These are phyloP conservation scores for Eciton burchellii DNA, from an alignment of 1,140 invertebrate genomes.

Conservation along the genomic window DNA sequence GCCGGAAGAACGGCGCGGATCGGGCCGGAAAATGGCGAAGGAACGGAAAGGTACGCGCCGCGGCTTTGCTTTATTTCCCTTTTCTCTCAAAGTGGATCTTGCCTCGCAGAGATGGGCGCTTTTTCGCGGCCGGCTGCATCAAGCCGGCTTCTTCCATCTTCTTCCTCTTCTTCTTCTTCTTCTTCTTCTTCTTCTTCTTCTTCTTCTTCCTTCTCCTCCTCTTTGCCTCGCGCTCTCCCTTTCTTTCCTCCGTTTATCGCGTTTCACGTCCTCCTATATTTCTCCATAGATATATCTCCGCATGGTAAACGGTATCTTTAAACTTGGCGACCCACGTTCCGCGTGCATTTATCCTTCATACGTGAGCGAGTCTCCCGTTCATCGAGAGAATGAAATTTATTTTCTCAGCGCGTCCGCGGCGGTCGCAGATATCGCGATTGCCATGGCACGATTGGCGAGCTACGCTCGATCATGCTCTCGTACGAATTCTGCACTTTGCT, in stretches of 20 bases:
- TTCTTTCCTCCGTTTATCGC: constrained; percentile 29
- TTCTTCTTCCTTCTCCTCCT: too few relatives aligned
- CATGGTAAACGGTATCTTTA: constrained; percentile 57
- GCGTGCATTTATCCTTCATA: constrained; percentile 58
- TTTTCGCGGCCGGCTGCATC: constrained; percentile 54
- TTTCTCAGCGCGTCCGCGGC: not conserved
- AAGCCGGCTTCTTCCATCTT: constrained; percentile 35
- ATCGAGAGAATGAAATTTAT: not conserved
- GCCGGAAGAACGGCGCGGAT: constrained; percentile 18
- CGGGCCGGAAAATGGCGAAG: constrained; percentile 42
- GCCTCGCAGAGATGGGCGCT: constrained; percentile 42
- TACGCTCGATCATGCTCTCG: too few relatives aligned
- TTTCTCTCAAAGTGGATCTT: constrained; percentile 53
- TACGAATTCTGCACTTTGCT: too few relatives aligned
- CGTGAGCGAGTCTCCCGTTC: constrained; percentile 9
- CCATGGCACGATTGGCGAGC: not conserved
- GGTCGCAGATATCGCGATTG: not conserved
- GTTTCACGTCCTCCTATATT: constrained; percentile 35
- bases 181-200: too few relatives aligned
- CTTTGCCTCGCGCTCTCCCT: too few relatives aligned
- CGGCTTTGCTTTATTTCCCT: constrained; percentile 62
- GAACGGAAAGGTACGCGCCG: constrained; percentile 38
- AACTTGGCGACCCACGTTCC: constrained; percentile 48
- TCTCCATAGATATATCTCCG: constrained; percentile 67
- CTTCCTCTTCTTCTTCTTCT: too few relatives aligned